phyloP scores from a whole-genome alignment of 2,888 invertebrate species.

The Cynaeus angustus region DNA sequence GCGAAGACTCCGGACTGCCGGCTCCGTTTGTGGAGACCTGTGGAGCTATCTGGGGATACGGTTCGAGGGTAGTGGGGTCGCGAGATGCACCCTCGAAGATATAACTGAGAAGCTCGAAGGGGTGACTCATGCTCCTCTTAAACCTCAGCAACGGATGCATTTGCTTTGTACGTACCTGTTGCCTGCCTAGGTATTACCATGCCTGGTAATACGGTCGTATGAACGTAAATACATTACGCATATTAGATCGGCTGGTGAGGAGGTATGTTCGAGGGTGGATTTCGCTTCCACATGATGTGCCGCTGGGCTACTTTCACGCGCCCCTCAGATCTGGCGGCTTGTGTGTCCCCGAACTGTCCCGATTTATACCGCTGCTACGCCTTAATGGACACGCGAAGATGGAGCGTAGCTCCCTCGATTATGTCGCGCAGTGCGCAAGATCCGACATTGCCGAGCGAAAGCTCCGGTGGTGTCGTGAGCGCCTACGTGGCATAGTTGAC shows the following conservation, averaged over 20 bases:
- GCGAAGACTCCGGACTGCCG: background rate
- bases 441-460: conserved; percentile 3
- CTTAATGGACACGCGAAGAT: background rate
- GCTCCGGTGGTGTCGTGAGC: conserved; percentile 7
- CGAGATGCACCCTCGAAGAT: background rate
- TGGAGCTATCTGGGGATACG: conserved; percentile 3
- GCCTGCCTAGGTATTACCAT: conserved; percentile 23
- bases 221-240: background rate
- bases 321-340: background rate
- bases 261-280: background rate
- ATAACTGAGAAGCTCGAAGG: background rate
- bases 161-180: background rate
- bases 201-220: conserved; percentile 12
- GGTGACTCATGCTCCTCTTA: conserved; percentile 9
- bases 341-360: background rate
- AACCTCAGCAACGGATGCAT: conserved; percentile 20
- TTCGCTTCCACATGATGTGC: background rate
- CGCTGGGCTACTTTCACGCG: conserved; percentile 11
- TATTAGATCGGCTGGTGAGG: background rate
- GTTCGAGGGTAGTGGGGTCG: background rate
- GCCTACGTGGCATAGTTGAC: conserved; percentile 3
- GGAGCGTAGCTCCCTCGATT: background rate
- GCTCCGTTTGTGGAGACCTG: background rate
- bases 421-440: conserved; percentile 1
- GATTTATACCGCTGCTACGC: conserved; percentile 6